Base-by-base conservation (phyloP, 2,113 vertebrate species). In the Morone chrysops region DNA sequence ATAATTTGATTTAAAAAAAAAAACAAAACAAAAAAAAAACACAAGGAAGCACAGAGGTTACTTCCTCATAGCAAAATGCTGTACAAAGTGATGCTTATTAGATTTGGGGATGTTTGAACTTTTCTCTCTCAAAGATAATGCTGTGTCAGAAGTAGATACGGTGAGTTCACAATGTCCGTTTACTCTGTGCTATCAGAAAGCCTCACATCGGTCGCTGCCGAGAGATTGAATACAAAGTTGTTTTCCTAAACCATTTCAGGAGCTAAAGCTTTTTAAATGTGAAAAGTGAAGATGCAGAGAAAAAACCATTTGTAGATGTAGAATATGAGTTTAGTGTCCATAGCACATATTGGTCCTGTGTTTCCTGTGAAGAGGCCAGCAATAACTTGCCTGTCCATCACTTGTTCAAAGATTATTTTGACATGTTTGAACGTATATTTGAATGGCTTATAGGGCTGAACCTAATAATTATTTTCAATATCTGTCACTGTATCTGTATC, bases 51-150 rank as follows among this genome's bases (percentile, higher is more conserved):
- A 53, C 31, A 53, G 25, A 54, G 18, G 38, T 48, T 36, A 89
- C 81, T 92, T 92, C 87, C 90, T 85, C 76, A 56, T 68, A 57
- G 20, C 51, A 13, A 70, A 67, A 73, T 7, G 18, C 54, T 74
- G 68, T 61, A 59, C 51, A 40, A 40, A 2, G 1, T 41, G 25
- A 45, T 62, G 25, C 12, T 63, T 40, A 38, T 41, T 67, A 8
- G 12, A 41, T 67, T 38, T 45, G 9, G 20, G 50, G 43, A 54
- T 40, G 25, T 63, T 76, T 67, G 41, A 38, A 57, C 20, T 31
- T 1, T 72, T 48, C 36, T 2, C 36, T 22, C 16, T 38, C 25
- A 68, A 36, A 66, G 41, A 13, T 63, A 25, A 31, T 38, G 45
- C 25, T 40, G 17, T 53, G 4, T 72, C 54, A 51, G 45, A 31